These are phyloP conservation scores for Apodemus agrarius DNA, from an alignment of 2,797 vertebrate species.

Conservation along the genomic window DNA sequence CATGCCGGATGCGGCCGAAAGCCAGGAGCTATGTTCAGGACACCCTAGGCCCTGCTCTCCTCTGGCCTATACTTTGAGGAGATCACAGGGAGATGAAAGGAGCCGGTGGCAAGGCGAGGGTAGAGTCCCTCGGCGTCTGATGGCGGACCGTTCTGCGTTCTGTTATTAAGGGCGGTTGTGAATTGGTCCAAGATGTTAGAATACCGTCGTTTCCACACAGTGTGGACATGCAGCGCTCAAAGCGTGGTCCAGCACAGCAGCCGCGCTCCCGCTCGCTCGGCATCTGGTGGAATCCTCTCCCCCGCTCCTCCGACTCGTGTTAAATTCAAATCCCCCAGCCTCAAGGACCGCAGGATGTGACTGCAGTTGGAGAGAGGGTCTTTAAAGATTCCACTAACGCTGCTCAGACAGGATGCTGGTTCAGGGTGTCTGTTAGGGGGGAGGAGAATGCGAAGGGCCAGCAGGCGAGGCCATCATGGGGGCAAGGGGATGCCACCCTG, in stretches of 20 bases:
- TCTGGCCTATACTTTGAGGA: constrained; percentile 56
- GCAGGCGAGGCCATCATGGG: background rate
- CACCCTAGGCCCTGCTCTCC: constrained; percentile 55
- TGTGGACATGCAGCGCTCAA: background rate
- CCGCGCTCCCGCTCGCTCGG: too few species aligned
- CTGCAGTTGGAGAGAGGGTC: background rate
- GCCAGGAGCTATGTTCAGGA: background rate
- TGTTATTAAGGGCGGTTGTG: constrained; percentile 32
- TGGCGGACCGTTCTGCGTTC: background rate
- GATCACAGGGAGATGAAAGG: constrained; percentile 58
- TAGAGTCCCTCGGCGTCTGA: background rate
- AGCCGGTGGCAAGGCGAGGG: background rate
- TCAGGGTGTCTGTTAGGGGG: too few species aligned
- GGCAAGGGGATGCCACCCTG: background rate
- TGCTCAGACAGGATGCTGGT: background rate
- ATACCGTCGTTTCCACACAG: background rate
- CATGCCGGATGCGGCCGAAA: constrained; percentile 32
- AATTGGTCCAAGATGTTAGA: background rate
- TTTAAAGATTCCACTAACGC: background rate
- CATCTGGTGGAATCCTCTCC: background rate
- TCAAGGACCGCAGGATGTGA: background rate
- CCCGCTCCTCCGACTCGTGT: background rate
- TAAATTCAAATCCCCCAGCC: background rate
- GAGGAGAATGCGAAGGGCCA: background rate
- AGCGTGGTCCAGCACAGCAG: background rate